phyloP scores from a whole-genome alignment of 2,888 invertebrate genomes.

The Julus scanicus region DNA sequence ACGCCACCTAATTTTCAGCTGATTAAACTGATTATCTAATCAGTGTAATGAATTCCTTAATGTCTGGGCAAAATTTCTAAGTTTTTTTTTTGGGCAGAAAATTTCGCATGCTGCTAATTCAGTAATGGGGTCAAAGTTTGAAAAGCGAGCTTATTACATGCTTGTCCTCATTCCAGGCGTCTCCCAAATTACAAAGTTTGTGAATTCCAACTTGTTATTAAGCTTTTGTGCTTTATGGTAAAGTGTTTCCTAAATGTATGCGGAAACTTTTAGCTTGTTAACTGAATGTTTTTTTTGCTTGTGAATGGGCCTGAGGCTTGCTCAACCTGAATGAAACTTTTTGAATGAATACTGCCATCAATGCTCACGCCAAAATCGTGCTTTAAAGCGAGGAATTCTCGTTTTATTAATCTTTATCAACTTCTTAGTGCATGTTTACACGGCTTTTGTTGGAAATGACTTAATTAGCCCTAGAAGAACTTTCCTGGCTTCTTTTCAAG shows the following conservation, averaged over 20 bases:
- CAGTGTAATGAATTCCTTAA: too few relatives aligned
- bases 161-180: neutral
- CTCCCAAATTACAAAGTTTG: too few relatives aligned
- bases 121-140: too few relatives aligned
- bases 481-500: neutral
- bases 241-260: neutral
- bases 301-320: neutral
- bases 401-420: conserved; percentile 20
- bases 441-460: neutral
- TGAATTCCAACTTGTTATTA: too few relatives aligned
- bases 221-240: neutral
- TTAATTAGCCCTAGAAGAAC: neutral
- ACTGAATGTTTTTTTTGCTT: neutral
- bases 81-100: too few relatives aligned
- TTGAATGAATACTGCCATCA: neutral
- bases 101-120: too few relatives aligned
- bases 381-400: neutral
- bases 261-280: neutral
- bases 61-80: too few relatives aligned
- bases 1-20: too few relatives aligned
- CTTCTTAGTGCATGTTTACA: neutral
- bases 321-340: neutral
- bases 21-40: too few relatives aligned
- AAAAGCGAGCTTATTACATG: neutral
- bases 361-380: conserved; percentile 8